Conservation (phyloP, 2,888 invertebrate genomes). For the Leptinotarsa tumamoca region DNA sequence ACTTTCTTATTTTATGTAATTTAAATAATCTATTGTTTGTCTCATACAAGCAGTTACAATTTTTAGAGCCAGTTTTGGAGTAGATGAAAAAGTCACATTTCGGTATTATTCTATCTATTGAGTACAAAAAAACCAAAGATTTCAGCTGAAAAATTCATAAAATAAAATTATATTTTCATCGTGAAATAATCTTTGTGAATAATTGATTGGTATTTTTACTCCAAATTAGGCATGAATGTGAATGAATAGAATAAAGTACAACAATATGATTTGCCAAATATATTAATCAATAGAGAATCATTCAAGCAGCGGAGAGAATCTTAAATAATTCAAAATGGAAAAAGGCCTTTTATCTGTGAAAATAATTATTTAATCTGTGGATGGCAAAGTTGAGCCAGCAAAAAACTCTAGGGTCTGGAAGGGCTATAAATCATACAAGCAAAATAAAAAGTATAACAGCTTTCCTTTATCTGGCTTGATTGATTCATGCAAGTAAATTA, state of each 20-base stretch:
- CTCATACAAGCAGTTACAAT: background rate
- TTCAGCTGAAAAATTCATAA: too few relatives aligned
- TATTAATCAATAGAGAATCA: background rate
- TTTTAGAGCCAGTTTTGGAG: background rate
- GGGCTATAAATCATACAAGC: too few relatives aligned
- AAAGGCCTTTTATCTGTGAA: too few relatives aligned
- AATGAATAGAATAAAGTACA: background rate
- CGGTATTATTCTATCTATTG: too few relatives aligned
- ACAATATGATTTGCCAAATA: conserved; percentile 17
- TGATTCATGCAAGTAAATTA: background rate
- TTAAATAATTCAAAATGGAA: too few relatives aligned
- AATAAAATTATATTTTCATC: too few relatives aligned
- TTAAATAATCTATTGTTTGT: background rate
- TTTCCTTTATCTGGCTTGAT: background rate
- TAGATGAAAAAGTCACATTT: background rate
- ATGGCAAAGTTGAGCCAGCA: too few relatives aligned
- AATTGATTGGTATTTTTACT: background rate
- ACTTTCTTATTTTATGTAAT: background rate
- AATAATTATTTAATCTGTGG: too few relatives aligned
- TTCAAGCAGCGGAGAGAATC: background rate
- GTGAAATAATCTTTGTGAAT: too few relatives aligned
- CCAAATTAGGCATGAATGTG: background rate
- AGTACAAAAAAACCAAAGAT: too few relatives aligned
- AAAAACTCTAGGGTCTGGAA: too few relatives aligned
- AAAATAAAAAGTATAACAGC: too few relatives aligned